Conservation (phyloP, 2,113 vertebrate genomes). For the Anarhynchus alexandrinus region DNA sequence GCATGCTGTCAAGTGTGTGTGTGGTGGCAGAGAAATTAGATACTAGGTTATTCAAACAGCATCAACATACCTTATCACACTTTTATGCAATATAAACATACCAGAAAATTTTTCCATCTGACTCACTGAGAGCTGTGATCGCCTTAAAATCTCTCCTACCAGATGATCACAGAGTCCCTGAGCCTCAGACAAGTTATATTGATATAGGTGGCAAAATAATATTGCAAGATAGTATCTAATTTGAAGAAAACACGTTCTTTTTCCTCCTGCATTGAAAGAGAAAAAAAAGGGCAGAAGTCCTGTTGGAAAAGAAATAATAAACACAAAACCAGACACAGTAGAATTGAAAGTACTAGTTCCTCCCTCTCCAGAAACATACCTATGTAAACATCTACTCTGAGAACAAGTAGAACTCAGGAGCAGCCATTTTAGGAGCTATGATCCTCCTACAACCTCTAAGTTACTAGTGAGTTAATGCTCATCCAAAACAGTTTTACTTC, state of each 20-base stretch:
- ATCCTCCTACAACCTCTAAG: not conserved
- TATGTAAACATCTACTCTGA: not conserved
- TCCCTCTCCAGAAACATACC: not conserved
- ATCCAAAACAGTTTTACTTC: not conserved
- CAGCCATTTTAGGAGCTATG: not conserved
- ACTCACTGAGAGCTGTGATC: conserved; percentile 47
- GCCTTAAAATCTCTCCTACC: conserved; percentile 75
- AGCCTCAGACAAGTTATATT: conserved; percentile 86
- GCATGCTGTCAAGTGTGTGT: not conserved
- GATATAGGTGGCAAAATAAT: conserved; percentile 85
- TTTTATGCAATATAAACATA: conserved; percentile 37
- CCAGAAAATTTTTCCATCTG: conserved; percentile 55
- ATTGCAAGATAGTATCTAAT: conserved; percentile 87
- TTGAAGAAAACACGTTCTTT: conserved; percentile 79
- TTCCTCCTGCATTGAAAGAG: conserved; percentile 70
- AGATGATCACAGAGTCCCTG: conserved; percentile 90
- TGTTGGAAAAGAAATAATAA: not conserved
- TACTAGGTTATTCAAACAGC: not conserved
- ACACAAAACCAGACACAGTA: not conserved
- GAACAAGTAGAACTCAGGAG: not conserved
- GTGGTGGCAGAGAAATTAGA: not conserved
- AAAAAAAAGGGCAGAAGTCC: not conserved
- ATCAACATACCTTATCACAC: not conserved
- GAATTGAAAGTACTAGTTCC: not conserved
- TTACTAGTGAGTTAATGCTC: not conserved